These are phyloP conservation scores for Drosophila kanapiae DNA, from an alignment of 1,140 invertebrate genomes.

Conservation along the genomic window DNA sequence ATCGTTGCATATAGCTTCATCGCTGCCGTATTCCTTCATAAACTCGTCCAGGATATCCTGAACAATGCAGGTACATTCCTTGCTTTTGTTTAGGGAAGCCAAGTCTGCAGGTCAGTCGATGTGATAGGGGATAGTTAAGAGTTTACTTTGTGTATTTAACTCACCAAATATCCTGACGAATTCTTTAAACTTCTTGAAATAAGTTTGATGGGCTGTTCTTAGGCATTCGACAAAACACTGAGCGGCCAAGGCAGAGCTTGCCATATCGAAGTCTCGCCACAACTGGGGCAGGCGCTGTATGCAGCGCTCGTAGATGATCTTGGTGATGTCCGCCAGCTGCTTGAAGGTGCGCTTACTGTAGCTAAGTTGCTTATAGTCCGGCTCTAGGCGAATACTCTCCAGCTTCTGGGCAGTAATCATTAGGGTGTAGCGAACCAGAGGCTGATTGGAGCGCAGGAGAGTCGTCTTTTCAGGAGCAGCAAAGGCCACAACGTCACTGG, in stretches of 20 bases:
- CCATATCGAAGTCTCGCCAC: conserved; percentile 85
- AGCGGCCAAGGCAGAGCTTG: conserved; percentile 84
- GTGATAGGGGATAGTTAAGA: background rate
- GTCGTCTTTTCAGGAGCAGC: conserved; percentile 54
- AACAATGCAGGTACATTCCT: conserved; percentile 51
- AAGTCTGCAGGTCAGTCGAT: conserved; percentile 47
- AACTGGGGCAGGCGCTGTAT: conserved; percentile 74
- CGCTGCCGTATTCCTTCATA: conserved; percentile 60
- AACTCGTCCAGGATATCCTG: conserved; percentile 67
- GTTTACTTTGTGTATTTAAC: background rate
- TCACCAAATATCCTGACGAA: conserved; percentile 86
- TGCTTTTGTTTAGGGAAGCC: conserved; percentile 47
- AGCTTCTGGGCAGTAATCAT: conserved; percentile 55
- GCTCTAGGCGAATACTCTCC: conserved; percentile 66
- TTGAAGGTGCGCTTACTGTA: conserved; percentile 75
- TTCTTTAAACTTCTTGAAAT: conserved; percentile 84
- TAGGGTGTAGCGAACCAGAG: conserved; percentile 72
- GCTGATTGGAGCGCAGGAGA: conserved; percentile 59
- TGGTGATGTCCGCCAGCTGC: conserved; percentile 78
- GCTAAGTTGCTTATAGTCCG: conserved; percentile 75
- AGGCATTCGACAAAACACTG: conserved; percentile 87
- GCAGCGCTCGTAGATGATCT: conserved; percentile 84
- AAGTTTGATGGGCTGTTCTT: conserved; percentile 85
- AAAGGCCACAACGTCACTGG: conserved; percentile 75
- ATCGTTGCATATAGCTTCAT: conserved; percentile 48